These are phyloP conservation scores for Arizona elegans DNA, from an alignment of 2,113 vertebrate genomes.

Conservation along the genomic window DNA sequence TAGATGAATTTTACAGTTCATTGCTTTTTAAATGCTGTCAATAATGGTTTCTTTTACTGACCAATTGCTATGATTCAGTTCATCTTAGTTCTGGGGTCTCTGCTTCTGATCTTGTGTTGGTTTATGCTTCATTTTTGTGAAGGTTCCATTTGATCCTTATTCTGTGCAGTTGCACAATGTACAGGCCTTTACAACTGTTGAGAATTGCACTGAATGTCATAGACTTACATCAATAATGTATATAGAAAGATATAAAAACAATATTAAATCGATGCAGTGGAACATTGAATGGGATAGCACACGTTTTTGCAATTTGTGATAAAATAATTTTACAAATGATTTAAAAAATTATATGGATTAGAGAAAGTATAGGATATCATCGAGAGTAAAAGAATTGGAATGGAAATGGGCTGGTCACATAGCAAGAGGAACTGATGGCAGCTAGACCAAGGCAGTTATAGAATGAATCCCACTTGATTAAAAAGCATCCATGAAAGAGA, in stretches of 20 bases:
- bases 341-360: too few relatives aligned
- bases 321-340: not conserved
- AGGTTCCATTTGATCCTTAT: not conserved
- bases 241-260: not conserved
- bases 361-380: too few relatives aligned
- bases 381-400: too few relatives aligned
- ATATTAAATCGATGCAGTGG: not conserved
- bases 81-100: not conserved
- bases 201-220: not conserved
- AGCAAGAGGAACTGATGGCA: too few relatives aligned
- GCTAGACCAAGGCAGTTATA: too few relatives aligned
- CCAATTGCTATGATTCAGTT: not conserved
- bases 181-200: not conserved
- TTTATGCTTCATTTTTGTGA: not conserved
- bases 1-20: not conserved
- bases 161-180: not conserved
- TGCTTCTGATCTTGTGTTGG: not conserved
- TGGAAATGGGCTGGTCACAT: too few relatives aligned
- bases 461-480: too few relatives aligned
- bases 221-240: not conserved
- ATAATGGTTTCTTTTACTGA: not conserved
- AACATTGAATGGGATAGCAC: not conserved
- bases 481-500: too few relatives aligned
- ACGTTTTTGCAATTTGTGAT: not conserved
- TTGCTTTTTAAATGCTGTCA: not conserved